Evolutionary conservation across 2,113 vertebrate genomes (phyloP).

Genomic region (Vidua macroura): DNA sequence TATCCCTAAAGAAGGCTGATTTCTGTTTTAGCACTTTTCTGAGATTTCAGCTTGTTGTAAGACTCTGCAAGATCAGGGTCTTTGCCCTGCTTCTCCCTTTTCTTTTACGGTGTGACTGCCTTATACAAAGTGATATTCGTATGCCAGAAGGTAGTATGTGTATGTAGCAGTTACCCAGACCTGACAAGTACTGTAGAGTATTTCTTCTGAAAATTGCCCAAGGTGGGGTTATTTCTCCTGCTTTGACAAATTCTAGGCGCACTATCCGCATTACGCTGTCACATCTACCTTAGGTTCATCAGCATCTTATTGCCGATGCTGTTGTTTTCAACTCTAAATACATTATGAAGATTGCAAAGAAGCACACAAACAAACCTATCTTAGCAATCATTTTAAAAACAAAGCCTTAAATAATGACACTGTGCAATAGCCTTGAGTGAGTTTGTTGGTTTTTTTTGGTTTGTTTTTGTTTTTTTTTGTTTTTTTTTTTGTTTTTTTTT

Average conservation of each 20-base stretch:
- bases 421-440: background rate
- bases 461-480: background rate
- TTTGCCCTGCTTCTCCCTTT: background rate
- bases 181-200: conserved; percentile 42
- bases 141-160: conserved; percentile 38
- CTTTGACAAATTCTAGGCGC: conserved; percentile 34
- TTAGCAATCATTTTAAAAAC: background rate
- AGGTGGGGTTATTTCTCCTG: conserved; percentile 27
- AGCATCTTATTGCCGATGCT: background rate
- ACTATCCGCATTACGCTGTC: background rate
- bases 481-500: background rate
- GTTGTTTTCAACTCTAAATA: conserved; percentile 24
- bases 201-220: conserved; percentile 49
- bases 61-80: background rate
- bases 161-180: conserved; percentile 28
- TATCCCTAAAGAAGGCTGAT: background rate
- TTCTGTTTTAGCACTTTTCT: background rate
- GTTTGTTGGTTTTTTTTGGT: no score
- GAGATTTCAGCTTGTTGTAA: background rate
- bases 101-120: background rate
- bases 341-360: background rate
- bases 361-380: background rate
- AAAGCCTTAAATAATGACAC: background rate
- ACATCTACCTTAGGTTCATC: conserved; percentile 29
- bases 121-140: conserved; percentile 49